These are phyloP conservation scores for Philaethria dido DNA, from an alignment of 2,888 invertebrate species.

Conservation along the genomic window DNA sequence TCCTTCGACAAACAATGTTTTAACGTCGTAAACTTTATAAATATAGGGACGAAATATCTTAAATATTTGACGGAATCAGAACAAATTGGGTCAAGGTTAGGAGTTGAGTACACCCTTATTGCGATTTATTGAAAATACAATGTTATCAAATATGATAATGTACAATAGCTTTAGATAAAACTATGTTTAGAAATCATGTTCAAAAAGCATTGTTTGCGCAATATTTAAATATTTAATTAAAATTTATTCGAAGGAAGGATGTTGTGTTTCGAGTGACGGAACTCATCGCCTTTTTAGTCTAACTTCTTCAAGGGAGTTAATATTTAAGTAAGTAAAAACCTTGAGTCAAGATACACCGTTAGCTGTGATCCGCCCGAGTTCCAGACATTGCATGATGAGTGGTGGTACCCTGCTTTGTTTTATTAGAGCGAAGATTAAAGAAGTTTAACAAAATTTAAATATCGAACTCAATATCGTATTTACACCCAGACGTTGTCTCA, in stretches of 20 bases:
- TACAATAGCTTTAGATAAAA: not conserved
- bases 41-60: conserved; percentile 14
- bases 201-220: not conserved
- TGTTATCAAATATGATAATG: not conserved
- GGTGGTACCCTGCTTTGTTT: no score
- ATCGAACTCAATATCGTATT: no score
- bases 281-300: not conserved
- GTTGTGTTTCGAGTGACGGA: not conserved
- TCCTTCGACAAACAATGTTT: conserved; percentile 6
- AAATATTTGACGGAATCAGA: conserved; percentile 9
- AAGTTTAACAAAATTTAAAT: no score
- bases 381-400: no score
- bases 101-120: conserved; percentile 31
- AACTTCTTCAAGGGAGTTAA: not conserved
- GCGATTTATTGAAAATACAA: not conserved
- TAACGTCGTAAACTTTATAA: conserved; percentile 19
- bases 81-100: conserved; percentile 48
- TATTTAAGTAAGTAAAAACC: not conserved
- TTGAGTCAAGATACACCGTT: no score
- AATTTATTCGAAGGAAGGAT: not conserved
- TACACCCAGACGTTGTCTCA: no score
- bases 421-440: no score
- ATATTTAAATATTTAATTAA: not conserved
- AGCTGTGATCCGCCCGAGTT: no score
- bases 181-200: not conserved